Base-by-base conservation (phyloP, 1,140 invertebrate genomes). In the Philotrypesis tridentata region DNA sequence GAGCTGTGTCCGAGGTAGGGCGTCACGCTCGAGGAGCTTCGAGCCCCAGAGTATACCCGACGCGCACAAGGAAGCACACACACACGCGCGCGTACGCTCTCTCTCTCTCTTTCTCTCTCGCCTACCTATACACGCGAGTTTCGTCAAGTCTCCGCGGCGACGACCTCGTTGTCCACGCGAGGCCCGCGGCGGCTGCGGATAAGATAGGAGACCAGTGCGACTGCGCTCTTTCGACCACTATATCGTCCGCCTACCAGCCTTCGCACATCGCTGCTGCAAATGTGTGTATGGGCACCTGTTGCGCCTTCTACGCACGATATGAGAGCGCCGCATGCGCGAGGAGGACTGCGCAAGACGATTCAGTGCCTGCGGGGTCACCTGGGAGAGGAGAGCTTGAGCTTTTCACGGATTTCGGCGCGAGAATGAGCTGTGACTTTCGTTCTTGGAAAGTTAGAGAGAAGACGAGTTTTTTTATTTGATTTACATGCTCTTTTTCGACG, bases 101-200 rank as follows among this genome's bases (percentile, higher is more conserved):
- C n/a, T n/a, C n/a, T n/a, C n/a, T n/a, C n/a, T n/a, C n/a, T 27
- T n/a, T 68, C 33, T 2, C 21, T n/a, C n/a, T n/a, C n/a, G n/a
- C n/a, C n/a, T n/a, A n/a, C n/a, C 8, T 55, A 27, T 25, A 43
- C 25, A 27, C 3, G 17, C 29, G 40, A 17, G 65, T 78, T 29
- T 67, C 23, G 61, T 25, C n/a, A 87, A 90, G 89, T 82, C 88
- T 88, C n/a, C n/a, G n/a, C n/a, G n/a, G n/a, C n/a, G 88, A 86
- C 88, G 90, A 89, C 88, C 89, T 90, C 89, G 88, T 90, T 91
- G 88, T 83, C 85, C 82, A 86, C 84, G n/a, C n/a, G n/a, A n/a
- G n/a, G n/a, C n/a, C n/a, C n/a, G n/a, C n/a, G n/a, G n/a, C 72
- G 81, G 82, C 73, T 79, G 55, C 48, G 84, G 86, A 88, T 87